phyloP scores from a whole-genome alignment of 2,797 vertebrate genomes.

The Atherinosoma microstoma region DNA sequence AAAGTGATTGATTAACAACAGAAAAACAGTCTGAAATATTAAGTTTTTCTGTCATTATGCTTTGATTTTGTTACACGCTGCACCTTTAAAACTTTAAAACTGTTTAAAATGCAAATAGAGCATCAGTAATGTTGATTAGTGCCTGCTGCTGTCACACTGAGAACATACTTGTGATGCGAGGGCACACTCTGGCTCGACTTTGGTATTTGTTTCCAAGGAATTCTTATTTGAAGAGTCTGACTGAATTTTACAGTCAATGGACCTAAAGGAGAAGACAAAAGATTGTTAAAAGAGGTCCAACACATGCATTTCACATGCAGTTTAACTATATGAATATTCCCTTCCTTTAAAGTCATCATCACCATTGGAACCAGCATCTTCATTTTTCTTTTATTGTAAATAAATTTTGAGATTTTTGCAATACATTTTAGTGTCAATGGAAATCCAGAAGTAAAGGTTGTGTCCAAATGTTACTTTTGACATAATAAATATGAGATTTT shows the following conservation, averaged over 20 bases:
- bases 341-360: background rate
- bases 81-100: conserved; percentile 18
- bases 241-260: conserved; percentile 90
- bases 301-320: background rate
- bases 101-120: conserved; percentile 36
- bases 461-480: background rate
- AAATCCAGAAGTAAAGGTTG: background rate
- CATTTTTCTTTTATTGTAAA: background rate
- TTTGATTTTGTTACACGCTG: background rate
- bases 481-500: background rate
- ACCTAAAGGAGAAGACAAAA: conserved; percentile 80
- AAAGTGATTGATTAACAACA: no score
- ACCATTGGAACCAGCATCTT: background rate
- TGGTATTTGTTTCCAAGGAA: conserved; percentile 85
- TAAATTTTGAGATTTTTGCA: background rate
- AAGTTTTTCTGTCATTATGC: no score
- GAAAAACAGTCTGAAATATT: no score
- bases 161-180: conserved; percentile 90
- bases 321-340: background rate
- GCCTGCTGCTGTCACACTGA: conserved; percentile 21
- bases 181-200: conserved; percentile 88
- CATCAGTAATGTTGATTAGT: conserved; percentile 39
- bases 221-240: conserved; percentile 85
- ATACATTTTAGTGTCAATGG: background rate
- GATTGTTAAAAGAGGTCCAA: background rate